phyloP scores from a whole-genome alignment of 2,113 vertebrate genomes.

The Amblyopsis rosae region DNA sequence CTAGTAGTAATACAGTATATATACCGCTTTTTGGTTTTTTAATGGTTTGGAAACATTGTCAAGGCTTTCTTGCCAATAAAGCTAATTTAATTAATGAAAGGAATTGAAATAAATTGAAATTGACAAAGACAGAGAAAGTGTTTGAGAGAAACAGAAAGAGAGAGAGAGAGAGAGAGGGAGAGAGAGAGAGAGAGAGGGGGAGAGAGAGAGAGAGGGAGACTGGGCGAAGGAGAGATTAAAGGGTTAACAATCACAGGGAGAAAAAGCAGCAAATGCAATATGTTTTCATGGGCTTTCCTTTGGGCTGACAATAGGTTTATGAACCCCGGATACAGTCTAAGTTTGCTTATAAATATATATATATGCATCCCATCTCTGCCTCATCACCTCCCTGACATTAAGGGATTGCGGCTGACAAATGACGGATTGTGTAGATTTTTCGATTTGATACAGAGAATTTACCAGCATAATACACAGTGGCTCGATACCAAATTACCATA shows the following conservation, averaged over 20 bases:
- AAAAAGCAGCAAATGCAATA: constrained; percentile 14
- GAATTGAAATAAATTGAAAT: neutral
- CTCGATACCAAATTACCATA: constrained; percentile 16
- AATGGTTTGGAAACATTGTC: too few relatives aligned
- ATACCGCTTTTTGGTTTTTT: too few relatives aligned
- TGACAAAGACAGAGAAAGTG: neutral
- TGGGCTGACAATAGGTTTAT: constrained; percentile 31
- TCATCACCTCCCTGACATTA: constrained; percentile 38
- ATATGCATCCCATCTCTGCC: constrained; percentile 32
- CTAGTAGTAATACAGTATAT: too few relatives aligned
- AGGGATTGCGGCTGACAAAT: constrained; percentile 48
- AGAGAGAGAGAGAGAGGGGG: constrained; percentile 21
- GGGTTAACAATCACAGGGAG: neutral
- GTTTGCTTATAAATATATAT: constrained; percentile 12
- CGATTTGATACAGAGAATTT: constrained; percentile 21
- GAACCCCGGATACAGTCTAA: constrained; percentile 30
- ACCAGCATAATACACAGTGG: neutral
- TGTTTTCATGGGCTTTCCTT: constrained; percentile 16
- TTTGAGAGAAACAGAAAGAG: neutral
- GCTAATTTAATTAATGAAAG: too few relatives aligned
- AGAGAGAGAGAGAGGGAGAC: constrained; percentile 12
- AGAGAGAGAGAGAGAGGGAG: constrained; percentile 12
- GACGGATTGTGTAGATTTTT: constrained; percentile 45
- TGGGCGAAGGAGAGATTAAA: neutral
- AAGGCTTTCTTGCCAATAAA: too few relatives aligned